A percentile compares a stretch with the other conserved stretches of the same genome.
Conservation (phyloP, 2,888 invertebrate species). For the Brenthis ino region DNA sequence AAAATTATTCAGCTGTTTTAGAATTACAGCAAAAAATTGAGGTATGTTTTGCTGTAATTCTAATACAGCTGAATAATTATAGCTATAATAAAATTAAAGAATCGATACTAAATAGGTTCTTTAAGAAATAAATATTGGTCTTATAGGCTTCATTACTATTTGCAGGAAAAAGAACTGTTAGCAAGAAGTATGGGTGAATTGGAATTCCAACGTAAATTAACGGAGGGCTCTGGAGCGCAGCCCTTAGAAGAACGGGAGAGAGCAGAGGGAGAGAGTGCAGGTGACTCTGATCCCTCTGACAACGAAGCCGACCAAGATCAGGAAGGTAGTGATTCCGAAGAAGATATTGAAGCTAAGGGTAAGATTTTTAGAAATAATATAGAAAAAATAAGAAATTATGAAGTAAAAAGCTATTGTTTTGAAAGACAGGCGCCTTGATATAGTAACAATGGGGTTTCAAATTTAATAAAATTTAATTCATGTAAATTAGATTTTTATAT, state of each 20-base stretch:
- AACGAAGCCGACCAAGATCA: slow-evolving; percentile 80
- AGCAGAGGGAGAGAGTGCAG: slow-evolving; percentile 81
- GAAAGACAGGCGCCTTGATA: no score
- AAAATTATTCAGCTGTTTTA: not conserved
- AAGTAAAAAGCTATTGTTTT: not conserved
- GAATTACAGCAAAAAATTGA: no score
- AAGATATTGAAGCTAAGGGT: slow-evolving; percentile 84
- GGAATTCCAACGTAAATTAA: slow-evolving; percentile 74
- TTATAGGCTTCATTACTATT: not conserved
- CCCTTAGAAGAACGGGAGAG: slow-evolving; percentile 78
- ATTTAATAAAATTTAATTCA: no score
- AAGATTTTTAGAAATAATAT: not conserved
- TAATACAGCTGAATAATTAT: no score
- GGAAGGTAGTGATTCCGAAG: slow-evolving; percentile 79
- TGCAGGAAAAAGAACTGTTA: slow-evolving; percentile 70
- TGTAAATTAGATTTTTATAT: no score
- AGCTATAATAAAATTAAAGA: no score
- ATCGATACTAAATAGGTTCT: no score
- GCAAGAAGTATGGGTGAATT: slow-evolving; percentile 78
- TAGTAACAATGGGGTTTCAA: no score
- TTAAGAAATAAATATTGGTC: no score
- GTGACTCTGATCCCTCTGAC: slow-evolving; percentile 81
- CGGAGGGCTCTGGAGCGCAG: slow-evolving; percentile 54
- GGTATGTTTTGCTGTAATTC: no score
- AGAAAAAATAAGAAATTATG: no score